A percentile compares a stretch with the other conserved stretches of the same genome.
Evolutionary conservation across 92 coral and sea anemone species (phyloP).

Genomic region (Zoanthus sansibaricus): DNA sequence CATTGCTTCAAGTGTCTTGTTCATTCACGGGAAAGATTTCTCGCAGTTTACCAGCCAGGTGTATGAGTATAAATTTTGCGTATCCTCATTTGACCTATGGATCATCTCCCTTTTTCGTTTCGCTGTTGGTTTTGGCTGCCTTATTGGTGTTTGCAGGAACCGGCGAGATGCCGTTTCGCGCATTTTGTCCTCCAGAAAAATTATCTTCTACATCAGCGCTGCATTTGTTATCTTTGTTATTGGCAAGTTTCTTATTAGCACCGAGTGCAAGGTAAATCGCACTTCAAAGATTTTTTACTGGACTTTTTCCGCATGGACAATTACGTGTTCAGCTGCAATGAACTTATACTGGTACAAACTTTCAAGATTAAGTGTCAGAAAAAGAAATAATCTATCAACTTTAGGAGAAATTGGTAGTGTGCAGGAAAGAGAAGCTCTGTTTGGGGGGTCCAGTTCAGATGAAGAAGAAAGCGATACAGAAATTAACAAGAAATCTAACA

Average conservation of each 20-base stretch:
- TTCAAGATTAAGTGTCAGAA: conserved; percentile 49
- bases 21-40: conserved; percentile 74
- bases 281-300: conserved; percentile 72
- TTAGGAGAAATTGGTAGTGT: conserved; percentile 85
- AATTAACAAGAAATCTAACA: conserved; percentile 34
- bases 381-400: conserved; percentile 55
- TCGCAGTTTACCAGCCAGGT: conserved; percentile 52
- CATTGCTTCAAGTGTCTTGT: conserved; percentile 60
- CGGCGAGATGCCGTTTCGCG: conserved; percentile 76
- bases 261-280: conserved; percentile 73
- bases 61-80: conserved; percentile 73
- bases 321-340: conserved; percentile 57
- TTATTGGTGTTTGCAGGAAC: conserved; percentile 67
- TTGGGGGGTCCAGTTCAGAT: conserved; percentile 53
- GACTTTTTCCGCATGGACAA: conserved; percentile 75
- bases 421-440: conserved; percentile 68
- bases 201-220: conserved; percentile 64
- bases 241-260: conserved; percentile 82
- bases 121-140: conserved; percentile 71
- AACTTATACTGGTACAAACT: conserved; percentile 75
- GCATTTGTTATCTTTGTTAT: conserved; percentile 69
- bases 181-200: conserved; percentile 59
- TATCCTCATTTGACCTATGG: conserved; percentile 89
- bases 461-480: conserved; percentile 2
- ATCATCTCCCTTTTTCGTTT: conserved; percentile 69